These are phyloP conservation scores for Caiman crocodilus DNA, from an alignment of 2,797 vertebrate genomes.

Conservation along the genomic window DNA sequence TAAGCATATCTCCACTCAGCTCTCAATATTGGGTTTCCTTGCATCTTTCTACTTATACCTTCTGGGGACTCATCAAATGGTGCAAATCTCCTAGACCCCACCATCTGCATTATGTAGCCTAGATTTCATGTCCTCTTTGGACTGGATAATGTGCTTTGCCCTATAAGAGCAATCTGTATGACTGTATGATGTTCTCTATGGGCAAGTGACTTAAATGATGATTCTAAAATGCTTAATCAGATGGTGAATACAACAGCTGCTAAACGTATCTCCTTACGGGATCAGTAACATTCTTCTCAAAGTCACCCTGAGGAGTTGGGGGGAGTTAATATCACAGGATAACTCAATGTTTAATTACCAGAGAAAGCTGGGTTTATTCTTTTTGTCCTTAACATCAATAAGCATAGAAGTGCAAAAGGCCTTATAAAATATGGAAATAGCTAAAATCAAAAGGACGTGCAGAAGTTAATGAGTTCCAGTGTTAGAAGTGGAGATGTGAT, in stretches of 20 bases:
- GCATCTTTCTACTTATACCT: not conserved
- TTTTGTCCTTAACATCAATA: conserved; percentile 63
- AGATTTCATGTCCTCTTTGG: not conserved
- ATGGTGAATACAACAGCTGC: conserved; percentile 69
- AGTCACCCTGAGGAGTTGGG: conserved; percentile 58
- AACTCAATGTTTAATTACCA: conserved; percentile 28
- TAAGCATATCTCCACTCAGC: too few species aligned
- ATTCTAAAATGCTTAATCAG: conserved; percentile 66
- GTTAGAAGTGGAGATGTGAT: conserved; percentile 17
- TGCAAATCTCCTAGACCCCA: not conserved
- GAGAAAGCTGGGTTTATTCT: conserved; percentile 24
- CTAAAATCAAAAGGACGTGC: conserved; percentile 41
- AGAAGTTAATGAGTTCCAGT: conserved; percentile 21
- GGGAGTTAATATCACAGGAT: not conserved
- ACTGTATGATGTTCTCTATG: conserved; percentile 63
- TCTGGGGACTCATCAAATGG: not conserved
- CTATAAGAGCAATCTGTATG: conserved; percentile 37
- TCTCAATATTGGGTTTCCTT: not conserved
- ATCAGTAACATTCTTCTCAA: conserved; percentile 60
- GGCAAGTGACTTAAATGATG: conserved; percentile 55
- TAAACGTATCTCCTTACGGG: conserved; percentile 46
- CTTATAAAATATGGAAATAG: conserved; percentile 58
- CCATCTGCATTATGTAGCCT: not conserved
- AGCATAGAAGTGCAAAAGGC: conserved; percentile 40
- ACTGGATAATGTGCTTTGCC: conserved; percentile 19